phyloP scores from a whole-genome alignment of 2,113 vertebrate genomes.

The Hippocampus guttulatus region DNA sequence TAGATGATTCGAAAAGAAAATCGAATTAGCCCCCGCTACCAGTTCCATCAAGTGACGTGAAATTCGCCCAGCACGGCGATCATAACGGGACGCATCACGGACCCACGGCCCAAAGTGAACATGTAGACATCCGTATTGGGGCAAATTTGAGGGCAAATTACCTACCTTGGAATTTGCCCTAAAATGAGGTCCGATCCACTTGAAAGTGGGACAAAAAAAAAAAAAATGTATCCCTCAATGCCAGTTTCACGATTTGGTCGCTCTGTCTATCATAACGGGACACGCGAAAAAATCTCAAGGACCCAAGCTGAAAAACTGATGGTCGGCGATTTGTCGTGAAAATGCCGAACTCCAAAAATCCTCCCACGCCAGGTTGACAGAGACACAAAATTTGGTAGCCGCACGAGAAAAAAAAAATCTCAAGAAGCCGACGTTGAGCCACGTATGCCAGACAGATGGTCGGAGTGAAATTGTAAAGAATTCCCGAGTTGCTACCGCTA shows the following conservation, averaged over 20 bases:
- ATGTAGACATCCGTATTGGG: not conserved
- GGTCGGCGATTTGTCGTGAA: no score
- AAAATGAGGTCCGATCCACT: not conserved
- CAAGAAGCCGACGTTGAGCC: no score
- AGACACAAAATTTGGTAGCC: no score
- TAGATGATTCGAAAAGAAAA: not conserved
- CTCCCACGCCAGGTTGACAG: no score
- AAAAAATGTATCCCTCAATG: no score
- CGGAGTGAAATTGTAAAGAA: no score
- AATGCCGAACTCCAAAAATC: no score
- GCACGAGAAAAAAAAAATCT: no score
- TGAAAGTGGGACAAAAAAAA: not conserved
- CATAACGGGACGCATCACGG: not conserved
- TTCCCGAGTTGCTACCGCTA: not conserved
- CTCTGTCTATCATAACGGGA: not conserved
- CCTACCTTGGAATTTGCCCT: not conserved
- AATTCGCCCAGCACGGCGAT: not conserved
- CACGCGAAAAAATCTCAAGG: not conserved
- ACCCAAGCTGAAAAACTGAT: no score
- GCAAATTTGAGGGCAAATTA: not conserved
- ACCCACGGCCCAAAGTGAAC: no score
- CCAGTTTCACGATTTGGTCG: not conserved
- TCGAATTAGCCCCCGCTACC: not conserved
- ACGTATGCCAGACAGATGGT: no score
- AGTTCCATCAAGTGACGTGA: not conserved